Evolutionary conservation across 2,797 vertebrate species (phyloP).

Genomic region (Pseudochaenichthys georgianus): DNA sequence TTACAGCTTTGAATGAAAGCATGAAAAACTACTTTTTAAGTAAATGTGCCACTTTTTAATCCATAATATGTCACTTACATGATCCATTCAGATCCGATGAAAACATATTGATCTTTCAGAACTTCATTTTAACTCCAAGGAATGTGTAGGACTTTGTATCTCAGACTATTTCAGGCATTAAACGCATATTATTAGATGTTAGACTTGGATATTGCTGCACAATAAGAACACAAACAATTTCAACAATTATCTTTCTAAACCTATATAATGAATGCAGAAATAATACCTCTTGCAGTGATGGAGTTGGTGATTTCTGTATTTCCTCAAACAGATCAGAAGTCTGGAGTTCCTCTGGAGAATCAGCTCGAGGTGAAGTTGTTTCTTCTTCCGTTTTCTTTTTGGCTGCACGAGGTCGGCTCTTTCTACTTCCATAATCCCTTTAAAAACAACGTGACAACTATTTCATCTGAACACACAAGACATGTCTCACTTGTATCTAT

Average conservation of each 20-base stretch:
- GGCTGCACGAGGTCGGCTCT: neutral
- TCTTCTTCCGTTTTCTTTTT: neutral
- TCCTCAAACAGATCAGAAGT: conserved; percentile 16
- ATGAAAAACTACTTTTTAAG: too few relatives aligned
- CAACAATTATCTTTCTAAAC: neutral
- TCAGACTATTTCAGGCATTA: too few relatives aligned
- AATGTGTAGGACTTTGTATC: too few relatives aligned
- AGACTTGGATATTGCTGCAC: neutral
- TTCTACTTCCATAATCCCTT: conserved; percentile 26
- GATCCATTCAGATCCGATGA: too few relatives aligned
- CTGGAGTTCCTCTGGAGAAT: conserved; percentile 3
- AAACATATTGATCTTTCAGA: too few relatives aligned
- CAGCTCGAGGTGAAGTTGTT: neutral
- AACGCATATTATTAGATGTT: too few relatives aligned
- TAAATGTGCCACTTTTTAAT: too few relatives aligned
- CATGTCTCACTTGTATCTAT: neutral
- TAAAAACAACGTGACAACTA: neutral
- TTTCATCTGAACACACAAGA: neutral
- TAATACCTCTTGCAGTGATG: conserved; percentile 48
- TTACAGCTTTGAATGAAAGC: too few relatives aligned
- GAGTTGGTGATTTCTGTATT: neutral
- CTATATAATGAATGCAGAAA: neutral
- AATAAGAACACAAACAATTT: neutral
- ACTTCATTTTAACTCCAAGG: too few relatives aligned
- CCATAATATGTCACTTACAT: too few relatives aligned